Conservation (phyloP, 92 coral and sea anemone genomes). For the Galaxea fascicularis region DNA sequence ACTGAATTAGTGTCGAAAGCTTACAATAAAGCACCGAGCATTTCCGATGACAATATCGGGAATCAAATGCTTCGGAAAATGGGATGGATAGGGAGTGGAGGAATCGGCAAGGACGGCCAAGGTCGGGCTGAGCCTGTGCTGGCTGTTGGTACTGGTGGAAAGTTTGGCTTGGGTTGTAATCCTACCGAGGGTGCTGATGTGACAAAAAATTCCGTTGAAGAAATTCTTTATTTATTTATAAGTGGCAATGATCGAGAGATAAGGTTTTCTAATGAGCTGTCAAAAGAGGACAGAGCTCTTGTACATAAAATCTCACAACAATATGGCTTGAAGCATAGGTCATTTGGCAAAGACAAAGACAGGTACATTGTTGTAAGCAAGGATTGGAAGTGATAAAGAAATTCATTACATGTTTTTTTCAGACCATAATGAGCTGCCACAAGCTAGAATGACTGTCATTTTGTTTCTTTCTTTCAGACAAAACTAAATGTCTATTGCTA, state of each 20-base stretch:
- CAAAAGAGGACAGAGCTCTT: constrained; percentile 86
- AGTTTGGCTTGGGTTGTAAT: constrained; percentile 79
- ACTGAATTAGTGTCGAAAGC: constrained; percentile 71
- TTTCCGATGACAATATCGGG: constrained; percentile 88
- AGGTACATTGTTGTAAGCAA: constrained; percentile 90
- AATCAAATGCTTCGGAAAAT: constrained; percentile 88
- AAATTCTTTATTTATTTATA: constrained; percentile 74
- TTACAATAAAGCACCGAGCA: constrained; percentile 71
- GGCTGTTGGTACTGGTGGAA: constrained; percentile 76
- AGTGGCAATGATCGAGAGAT: constrained; percentile 71
- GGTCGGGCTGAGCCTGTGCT: constrained; percentile 93
- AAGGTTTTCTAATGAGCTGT: constrained; percentile 81
- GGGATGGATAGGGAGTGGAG: constrained; percentile 99
- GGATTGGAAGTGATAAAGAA: background rate
- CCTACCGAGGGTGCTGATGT: constrained; percentile 44
- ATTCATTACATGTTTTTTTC: background rate
- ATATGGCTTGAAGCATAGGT: constrained; percentile 80
- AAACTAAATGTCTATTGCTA: too few species aligned
- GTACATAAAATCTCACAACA: constrained; percentile 75
- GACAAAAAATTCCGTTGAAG: constrained; percentile 64
- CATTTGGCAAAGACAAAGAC: constrained; percentile 77
- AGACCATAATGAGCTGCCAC: too few species aligned
- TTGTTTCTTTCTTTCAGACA: too few species aligned
- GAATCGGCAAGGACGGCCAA: constrained; percentile 87
- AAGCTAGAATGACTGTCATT: too few species aligned